Percentiles rank a stretch among this genome's conserved stretches.
phyloP scores from a whole-genome alignment of 2,113 vertebrate species.

The Rhodinocichla rosea region DNA sequence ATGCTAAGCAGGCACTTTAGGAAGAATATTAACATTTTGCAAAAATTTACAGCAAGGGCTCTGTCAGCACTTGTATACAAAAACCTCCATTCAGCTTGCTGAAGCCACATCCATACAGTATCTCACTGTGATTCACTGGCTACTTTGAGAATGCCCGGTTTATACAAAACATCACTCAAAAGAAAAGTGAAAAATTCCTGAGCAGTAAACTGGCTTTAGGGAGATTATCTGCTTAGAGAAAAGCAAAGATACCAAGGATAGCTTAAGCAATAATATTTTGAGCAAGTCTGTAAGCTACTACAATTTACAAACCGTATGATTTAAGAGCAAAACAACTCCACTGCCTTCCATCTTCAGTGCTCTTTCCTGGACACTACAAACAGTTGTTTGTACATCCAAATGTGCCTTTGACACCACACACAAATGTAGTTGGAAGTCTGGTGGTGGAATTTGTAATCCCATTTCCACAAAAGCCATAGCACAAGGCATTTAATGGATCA shows the following conservation, averaged over 20 bases:
- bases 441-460: neutral
- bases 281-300: neutral
- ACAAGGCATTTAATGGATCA: neutral
- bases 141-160: neutral
- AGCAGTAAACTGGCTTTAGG: neutral
- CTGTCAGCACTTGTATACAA: neutral
- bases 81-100: neutral
- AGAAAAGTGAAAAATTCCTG: neutral
- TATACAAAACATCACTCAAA: neutral
- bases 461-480: neutral
- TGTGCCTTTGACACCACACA: rapidly evolving
- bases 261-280: neutral
- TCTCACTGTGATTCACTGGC: neutral
- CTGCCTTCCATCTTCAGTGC: neutral
- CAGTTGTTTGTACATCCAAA: neutral
- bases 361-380: neutral
- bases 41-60: neutral
- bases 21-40: neutral
- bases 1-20: neutral
- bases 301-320: neutral
- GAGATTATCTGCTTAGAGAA: neutral
- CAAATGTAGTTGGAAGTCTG: neutral
- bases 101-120: neutral
- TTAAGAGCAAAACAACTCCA: neutral
- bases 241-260: neutral